Evolutionary conservation across 53 echinoderm and acorn worm genomes (phyloP), one percentile per base, ranked within the genome.

Genomic region (Holothuria scabra): DNA sequence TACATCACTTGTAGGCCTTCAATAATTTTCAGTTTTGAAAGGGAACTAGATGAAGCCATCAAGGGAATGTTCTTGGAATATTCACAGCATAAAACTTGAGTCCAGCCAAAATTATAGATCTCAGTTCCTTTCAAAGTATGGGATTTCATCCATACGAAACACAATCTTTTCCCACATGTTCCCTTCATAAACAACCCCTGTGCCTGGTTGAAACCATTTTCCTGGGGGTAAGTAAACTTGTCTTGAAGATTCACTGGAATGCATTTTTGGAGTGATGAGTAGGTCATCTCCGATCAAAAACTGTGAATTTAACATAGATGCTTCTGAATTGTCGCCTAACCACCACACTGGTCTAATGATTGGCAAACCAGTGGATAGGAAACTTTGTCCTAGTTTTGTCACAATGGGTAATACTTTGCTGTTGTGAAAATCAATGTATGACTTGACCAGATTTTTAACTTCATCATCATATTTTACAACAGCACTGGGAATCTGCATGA

Each of bases 281-380:
- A 91, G 83, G 61, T 92, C 91, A 84, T 92, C 74, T 19, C 99
- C 99, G 14, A 99, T 85, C 68, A 99, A 16, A 82, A 99, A 99
- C 90, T 94, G 83, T 0, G 94, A 92, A 66, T 93, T 92, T 34
- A 88, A 61, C 8, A 60, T 31, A 0, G 91, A 68, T 16, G 85
- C 58, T 6, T 48, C 80, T 16, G 29, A 37, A 38, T 81, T 64
- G 28, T 81, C 31, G 16, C 68, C 80, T 14, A 66, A 61, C 92
- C 94, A 95, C 99, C 99, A 99, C 14, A 95, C 23, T 4, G 99
- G 99, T 83, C 94, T 84, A 52, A 99, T 86, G 31, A 97, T 76
- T 8, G 91, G 91, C 12, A 82, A 68, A 9, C 93, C 91, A 14
- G 83, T 85, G 32, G 75, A 38, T 7, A 85, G 59, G 33, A 79